Evolutionary conservation across 2,888 invertebrate species (phyloP).

Genomic region (Diaphora mendica): DNA sequence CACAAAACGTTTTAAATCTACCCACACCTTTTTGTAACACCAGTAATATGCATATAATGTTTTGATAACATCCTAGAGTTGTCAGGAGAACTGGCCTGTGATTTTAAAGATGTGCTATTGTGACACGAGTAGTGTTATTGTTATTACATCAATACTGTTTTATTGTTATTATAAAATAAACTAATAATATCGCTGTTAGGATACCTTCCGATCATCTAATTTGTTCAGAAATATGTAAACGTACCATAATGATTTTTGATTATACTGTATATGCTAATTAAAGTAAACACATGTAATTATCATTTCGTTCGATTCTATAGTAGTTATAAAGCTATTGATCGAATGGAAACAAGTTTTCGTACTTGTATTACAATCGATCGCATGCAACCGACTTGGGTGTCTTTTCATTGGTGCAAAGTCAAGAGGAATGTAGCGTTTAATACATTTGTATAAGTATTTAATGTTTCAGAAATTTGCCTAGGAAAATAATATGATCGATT

Average conservation of each 20-base stretch:
- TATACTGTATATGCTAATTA: neutral
- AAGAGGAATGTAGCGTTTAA: neutral
- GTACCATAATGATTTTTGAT: neutral
- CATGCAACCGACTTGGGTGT: neutral
- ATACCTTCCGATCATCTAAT: neutral
- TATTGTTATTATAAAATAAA: neutral
- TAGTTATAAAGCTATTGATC: neutral
- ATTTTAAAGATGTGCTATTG: slow-evolving; percentile 29
- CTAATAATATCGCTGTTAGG: neutral
- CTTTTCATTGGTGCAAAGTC: neutral
- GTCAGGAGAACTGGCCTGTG: slow-evolving; percentile 30
- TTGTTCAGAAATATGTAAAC: neutral
- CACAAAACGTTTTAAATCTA: neutral
- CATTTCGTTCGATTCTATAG: neutral
- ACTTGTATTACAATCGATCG: neutral
- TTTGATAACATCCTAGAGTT: slow-evolving; percentile 3
- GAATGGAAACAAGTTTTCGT: neutral
- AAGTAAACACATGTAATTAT: neutral
- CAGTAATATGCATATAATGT: neutral
- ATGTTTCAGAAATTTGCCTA: neutral
- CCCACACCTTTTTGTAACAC: neutral
- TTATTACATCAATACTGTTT: neutral
- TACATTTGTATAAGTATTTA: neutral
- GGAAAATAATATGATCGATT: neutral
- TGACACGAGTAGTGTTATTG: slow-evolving; percentile 8